phyloP scores from a whole-genome alignment of 2,797 vertebrate species.

The Rhinichthys osculus region DNA sequence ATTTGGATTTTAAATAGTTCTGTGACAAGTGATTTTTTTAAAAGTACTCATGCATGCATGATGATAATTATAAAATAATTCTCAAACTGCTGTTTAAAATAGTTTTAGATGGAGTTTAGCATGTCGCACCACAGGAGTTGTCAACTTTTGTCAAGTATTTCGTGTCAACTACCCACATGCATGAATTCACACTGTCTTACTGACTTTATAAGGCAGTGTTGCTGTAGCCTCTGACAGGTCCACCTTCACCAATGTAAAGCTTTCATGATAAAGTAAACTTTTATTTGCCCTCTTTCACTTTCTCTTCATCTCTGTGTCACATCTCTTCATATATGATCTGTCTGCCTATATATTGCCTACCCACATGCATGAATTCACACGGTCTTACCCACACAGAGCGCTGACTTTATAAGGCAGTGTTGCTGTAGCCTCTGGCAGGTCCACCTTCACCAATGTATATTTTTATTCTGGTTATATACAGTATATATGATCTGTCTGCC shows the following conservation, averaged over 20 bases:
- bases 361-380: neutral
- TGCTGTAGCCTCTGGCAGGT: neutral
- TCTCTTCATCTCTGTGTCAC: neutral
- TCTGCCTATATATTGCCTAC: neutral
- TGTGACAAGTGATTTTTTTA: neutral
- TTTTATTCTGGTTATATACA: no score
- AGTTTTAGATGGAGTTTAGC: neutral
- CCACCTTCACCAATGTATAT: neutral
- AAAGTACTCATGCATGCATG: neutral
- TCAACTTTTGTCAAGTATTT: neutral
- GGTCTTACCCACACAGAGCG: neutral
- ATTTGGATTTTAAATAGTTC: neutral
- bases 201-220: neutral
- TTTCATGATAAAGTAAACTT: conserved; percentile 52
- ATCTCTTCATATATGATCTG: neutral
- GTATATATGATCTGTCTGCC: no score
- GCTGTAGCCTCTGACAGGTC: neutral
- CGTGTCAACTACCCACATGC: neutral
- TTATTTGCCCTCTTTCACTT: conserved; percentile 31
- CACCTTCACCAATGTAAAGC: neutral
- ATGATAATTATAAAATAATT: neutral
- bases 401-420: neutral
- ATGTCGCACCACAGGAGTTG: neutral
- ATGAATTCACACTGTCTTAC: neutral
- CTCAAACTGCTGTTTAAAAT: neutral